Percentiles rank a stretch among this genome's conserved stretches.
Conservation (phyloP, 2,113 vertebrate species). For the Poeciliopsis occidentalis region DNA sequence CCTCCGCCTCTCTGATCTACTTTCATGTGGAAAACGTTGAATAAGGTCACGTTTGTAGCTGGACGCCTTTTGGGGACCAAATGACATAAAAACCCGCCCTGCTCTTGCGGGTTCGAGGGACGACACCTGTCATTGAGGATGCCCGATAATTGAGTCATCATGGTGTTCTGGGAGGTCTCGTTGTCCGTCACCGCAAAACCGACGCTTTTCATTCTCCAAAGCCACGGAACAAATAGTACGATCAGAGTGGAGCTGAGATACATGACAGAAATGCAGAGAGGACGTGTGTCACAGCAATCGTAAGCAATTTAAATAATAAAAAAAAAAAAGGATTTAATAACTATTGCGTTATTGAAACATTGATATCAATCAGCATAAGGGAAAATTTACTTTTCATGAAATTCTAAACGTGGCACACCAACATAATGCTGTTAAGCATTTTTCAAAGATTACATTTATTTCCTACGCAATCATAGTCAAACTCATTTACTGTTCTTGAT, state of each 20-base stretch:
- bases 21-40: neutral
- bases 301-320: neutral
- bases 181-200: neutral
- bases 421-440: neutral
- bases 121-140: slow-evolving; percentile 41
- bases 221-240: neutral
- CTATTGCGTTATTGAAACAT: neutral
- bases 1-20: neutral
- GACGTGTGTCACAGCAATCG: neutral
- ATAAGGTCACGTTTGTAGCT: neutral
- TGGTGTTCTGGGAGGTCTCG: neutral
- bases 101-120: neutral
- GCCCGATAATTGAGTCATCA: slow-evolving; percentile 37
- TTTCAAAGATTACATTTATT: neutral
- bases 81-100: neutral
- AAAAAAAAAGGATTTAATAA: neutral
- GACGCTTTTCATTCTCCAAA: neutral
- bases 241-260: neutral
- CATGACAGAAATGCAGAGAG: neutral
- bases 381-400: too few relatives aligned
- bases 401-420: neutral
- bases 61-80: neutral
- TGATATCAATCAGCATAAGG: neutral
- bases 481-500: neutral
- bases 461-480: neutral